Percentiles rank a stretch among this genome's conserved stretches.
Evolutionary conservation across 2,797 vertebrate genomes (phyloP).

Genomic region (Pitangus sulphuratus): DNA sequence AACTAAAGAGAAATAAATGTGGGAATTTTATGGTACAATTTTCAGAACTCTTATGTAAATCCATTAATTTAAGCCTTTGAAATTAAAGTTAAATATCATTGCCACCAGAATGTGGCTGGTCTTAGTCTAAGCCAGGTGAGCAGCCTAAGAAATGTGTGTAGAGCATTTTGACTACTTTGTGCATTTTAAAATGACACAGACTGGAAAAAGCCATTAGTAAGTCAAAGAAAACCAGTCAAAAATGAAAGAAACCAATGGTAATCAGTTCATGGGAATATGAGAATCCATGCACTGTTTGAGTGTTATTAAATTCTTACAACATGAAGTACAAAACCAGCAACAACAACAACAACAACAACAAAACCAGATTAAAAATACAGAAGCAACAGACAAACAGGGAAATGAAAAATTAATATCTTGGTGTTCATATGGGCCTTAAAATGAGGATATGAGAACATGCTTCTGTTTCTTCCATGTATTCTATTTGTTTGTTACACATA

Average conservation of each 20-base stretch:
- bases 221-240: not conserved
- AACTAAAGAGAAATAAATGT: not conserved
- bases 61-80: constrained; percentile 40
- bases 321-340: too few relatives aligned
- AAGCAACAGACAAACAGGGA: not conserved
- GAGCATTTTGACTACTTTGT: not conserved
- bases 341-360: too few relatives aligned
- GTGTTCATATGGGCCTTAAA: not conserved
- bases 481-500: not conserved
- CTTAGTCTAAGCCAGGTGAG: not conserved
- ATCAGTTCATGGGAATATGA: not conserved
- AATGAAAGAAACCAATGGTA: not conserved
- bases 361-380: not conserved
- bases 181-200: not conserved
- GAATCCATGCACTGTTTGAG: not conserved
- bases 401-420: not conserved
- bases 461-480: not conserved
- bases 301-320: not conserved
- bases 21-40: not conserved
- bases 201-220: not conserved
- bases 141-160: not conserved
- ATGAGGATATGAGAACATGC: not conserved
- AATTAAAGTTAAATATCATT: constrained; percentile 40
- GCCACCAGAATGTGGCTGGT: not conserved
- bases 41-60: constrained; percentile 25